Conservation (phyloP, 1,140 invertebrate genomes). For the Aphis craccivora region DNA sequence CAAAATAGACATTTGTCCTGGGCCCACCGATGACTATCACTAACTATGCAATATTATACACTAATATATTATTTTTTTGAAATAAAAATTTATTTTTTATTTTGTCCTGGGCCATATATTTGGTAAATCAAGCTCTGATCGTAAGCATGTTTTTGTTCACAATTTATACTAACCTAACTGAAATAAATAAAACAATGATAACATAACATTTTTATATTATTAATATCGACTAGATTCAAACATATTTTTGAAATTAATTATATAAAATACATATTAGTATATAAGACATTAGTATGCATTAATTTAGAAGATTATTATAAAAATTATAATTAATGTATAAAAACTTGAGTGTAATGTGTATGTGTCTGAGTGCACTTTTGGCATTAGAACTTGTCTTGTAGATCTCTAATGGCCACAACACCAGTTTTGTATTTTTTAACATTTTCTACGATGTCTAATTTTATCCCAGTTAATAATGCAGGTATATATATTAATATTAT, state of each 20-base stretch:
- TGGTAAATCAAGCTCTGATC: too few relatives aligned
- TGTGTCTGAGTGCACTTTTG: neutral
- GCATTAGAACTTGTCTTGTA: neutral
- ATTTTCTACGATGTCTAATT: slow-evolving; percentile 24
- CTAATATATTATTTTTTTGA: too few relatives aligned
- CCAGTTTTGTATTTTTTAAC: slow-evolving; percentile 17
- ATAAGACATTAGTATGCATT: neutral
- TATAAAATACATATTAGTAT: neutral
- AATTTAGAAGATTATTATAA: neutral
- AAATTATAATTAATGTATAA: slow-evolving; percentile 7
- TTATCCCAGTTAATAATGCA: neutral
- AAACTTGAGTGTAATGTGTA: neutral
- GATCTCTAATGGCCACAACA: neutral
- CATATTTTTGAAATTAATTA: neutral
- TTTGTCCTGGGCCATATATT: too few relatives aligned
- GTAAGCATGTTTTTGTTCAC: neutral
- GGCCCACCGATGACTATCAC: too few relatives aligned
- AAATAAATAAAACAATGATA: neutral
- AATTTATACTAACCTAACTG: neutral
- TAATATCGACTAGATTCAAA: neutral
- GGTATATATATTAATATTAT: neutral
- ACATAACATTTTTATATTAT: neutral
- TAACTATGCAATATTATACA: too few relatives aligned
- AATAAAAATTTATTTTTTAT: too few relatives aligned
- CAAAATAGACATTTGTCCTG: too few relatives aligned